Evolutionary conservation across 2,113 vertebrate species (phyloP).

Genomic region (Spermophilus dauricus): DNA sequence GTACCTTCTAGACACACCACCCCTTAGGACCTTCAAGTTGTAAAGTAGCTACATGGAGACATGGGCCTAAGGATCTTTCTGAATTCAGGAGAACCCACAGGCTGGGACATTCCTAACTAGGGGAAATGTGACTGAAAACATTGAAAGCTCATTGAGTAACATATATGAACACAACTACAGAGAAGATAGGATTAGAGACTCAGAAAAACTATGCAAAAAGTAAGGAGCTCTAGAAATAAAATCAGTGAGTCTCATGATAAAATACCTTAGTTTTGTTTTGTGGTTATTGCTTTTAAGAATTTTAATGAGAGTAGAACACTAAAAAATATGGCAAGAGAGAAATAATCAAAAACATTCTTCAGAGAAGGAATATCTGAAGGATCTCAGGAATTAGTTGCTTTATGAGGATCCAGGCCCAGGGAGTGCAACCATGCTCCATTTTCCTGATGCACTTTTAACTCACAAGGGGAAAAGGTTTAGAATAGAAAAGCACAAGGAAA

Average conservation of each 20-base stretch:
- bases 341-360: constrained; percentile 39
- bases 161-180: not conserved
- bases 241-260: not conserved
- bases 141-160: constrained; percentile 33
- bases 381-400: not conserved
- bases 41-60: not conserved
- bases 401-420: not conserved
- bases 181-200: constrained; percentile 17
- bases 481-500: constrained; percentile 38
- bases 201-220: constrained; percentile 25
- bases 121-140: not conserved
- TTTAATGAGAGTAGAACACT: constrained; percentile 15
- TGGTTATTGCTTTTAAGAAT: not conserved
- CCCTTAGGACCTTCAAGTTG: constrained; percentile 20
- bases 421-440: not conserved
- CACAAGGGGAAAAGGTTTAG: not conserved
- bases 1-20: not conserved
- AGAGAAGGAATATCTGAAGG: not conserved
- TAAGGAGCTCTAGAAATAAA: constrained; percentile 45
- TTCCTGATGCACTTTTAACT: not conserved
- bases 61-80: not conserved
- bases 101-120: not conserved
- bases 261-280: not conserved
- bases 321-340: constrained; percentile 46
- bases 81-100: not conserved